Evolutionary conservation across 1,140 invertebrate genomes (phyloP).

Genomic region (Mylabris phalerata): DNA sequence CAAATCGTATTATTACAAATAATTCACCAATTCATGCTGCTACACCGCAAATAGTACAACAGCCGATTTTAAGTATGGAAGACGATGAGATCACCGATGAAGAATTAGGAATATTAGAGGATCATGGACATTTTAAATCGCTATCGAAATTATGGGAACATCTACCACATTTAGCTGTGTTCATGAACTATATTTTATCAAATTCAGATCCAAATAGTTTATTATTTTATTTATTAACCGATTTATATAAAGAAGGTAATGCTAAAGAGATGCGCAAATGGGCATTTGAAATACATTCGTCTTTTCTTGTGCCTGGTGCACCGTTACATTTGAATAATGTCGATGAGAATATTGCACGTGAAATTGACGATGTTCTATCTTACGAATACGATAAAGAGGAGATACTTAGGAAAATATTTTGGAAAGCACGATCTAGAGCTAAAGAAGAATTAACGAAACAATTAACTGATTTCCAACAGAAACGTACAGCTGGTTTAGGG

Average conservation of each 20-base stretch:
- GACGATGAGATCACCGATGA: conserved; percentile 86
- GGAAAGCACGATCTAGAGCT: conserved; percentile 75
- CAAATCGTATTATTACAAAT: conserved; percentile 25
- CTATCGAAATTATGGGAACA: conserved; percentile 60
- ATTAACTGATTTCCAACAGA: conserved; percentile 83
- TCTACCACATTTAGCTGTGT: conserved; percentile 74
- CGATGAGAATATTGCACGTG: conserved; percentile 78
- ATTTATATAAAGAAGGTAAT: conserved; percentile 76
- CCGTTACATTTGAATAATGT: conserved; percentile 75
- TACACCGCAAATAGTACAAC: conserved; percentile 47
- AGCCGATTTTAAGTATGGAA: conserved; percentile 88
- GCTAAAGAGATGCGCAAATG: conserved; percentile 88
- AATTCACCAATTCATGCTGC: conserved; percentile 39
- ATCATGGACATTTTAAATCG: conserved; percentile 75
- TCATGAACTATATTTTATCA: conserved; percentile 80
- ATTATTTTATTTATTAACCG: conserved; percentile 83
- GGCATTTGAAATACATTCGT: conserved; percentile 97
- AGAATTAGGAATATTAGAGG: conserved; percentile 64
- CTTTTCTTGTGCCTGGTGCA: conserved; percentile 89
- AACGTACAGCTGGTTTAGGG: conserved; percentile 82
- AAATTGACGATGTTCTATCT: conserved; percentile 79
- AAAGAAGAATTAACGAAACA: conserved; percentile 82
- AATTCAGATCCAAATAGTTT: conserved; percentile 68
- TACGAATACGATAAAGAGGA: conserved; percentile 84
- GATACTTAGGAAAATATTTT: conserved; percentile 79